Evolutionary conservation across 2,113 vertebrate genomes (phyloP).

Genomic region (Onychostruthus taczanowskii): DNA sequence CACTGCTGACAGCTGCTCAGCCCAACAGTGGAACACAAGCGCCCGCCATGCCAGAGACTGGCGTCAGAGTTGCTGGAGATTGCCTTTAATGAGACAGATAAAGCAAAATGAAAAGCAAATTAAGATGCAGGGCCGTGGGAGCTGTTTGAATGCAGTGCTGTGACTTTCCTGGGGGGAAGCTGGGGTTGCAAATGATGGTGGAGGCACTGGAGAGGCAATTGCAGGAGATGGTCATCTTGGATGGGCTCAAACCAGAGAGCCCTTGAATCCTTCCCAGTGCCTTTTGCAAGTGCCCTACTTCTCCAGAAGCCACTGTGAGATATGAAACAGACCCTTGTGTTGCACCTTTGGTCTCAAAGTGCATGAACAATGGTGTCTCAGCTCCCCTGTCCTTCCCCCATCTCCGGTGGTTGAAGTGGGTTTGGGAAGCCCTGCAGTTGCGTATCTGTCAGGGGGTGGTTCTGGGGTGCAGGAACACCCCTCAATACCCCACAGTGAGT

Average conservation of each 20-base stretch:
- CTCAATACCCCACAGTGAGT: rapidly evolving
- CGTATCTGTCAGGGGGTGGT: too few species aligned
- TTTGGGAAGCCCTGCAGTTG: not conserved
- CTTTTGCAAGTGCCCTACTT: not conserved
- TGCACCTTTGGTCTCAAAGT: not conserved
- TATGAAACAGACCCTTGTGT: not conserved
- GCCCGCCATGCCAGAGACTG: not conserved
- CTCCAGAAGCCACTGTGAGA: not conserved
- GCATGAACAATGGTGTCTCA: rapidly evolving
- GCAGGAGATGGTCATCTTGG: not conserved
- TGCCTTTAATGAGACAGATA: slow-evolving; percentile 13
- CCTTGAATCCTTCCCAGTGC: not conserved
- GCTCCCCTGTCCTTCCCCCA: not conserved
- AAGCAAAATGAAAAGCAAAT: not conserved
- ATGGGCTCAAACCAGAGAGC: not conserved
- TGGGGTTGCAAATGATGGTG: not conserved
- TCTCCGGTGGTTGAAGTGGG: not conserved
- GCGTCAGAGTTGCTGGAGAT: not conserved
- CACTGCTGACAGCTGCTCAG: not conserved
- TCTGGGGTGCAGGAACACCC: not conserved
- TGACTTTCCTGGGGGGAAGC: not conserved
- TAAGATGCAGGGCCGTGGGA: not conserved
- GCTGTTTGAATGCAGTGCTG: rapidly evolving
- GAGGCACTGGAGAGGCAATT: not conserved
- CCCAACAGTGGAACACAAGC: not conserved